Base-by-base conservation (phyloP, 2,113 vertebrate genomes). In the Saimiri boliviensis region DNA sequence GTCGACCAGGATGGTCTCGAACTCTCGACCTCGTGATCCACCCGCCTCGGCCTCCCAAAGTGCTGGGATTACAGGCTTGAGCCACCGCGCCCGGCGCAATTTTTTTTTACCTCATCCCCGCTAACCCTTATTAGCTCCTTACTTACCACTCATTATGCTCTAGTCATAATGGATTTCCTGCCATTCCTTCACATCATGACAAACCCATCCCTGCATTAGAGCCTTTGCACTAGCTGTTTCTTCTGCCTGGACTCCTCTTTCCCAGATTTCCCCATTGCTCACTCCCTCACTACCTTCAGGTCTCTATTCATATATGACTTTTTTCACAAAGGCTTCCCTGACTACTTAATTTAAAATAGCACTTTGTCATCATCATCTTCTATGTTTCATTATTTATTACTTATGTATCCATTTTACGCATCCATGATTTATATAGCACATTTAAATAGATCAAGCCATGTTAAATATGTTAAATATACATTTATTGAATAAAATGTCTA, bases 401-500 rank as follows among this genome's bases (percentile, higher is more conserved):
- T 92, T 96, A 45, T 66, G 66, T 70, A 49, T 86, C 23, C 37
- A 47, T 32, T 85, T 85, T 56, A 49, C 17, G 27, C 63, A 35
- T 84, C 9, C 56, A 79, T 86, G 47, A 77, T 60, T 92, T 88
- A 77, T 87, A 23, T 32, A n/a, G 37, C 52, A 73, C 20, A 25
- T 82, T 45, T 71, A 86, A 89, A 35, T 89, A 14, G 37, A 56
- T 74, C 14, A 85, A 89, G 20, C 82, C 83, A 42, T 83, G 27
- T 77, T 95, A 91, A 93, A 58, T 81, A 42, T 83, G 17, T 73
- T 83, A 54, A 88, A 21, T 79, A 40, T 52, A 6, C 56, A 85
- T 79, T 82, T 85, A 60, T 95, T 91, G 68, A 85, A 66, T 86
- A 79, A 66, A 83, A 74, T 86, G 71, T 81, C 89, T 89, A 92